Evolutionary conservation across 1,140 invertebrate species (phyloP), one percentile per base, ranked within the genome.

Genomic region (Eubasilissa regina): DNA sequence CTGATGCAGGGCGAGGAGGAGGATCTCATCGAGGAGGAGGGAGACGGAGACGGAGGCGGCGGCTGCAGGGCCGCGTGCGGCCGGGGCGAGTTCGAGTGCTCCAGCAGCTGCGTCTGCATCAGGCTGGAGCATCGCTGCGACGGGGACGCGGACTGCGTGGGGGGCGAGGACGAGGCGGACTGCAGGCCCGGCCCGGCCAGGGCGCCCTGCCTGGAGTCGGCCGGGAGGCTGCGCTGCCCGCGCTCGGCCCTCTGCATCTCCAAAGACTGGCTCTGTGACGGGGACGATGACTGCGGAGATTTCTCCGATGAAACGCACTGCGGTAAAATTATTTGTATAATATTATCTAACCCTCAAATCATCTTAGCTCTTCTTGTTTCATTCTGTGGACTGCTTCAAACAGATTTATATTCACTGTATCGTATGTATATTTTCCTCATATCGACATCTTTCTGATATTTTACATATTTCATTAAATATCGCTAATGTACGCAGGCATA

Each of bases 231-330:
- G 0, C 87, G 92, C 47, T 95, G 94, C 85, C 93, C 93, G 0
- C 88, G 87, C 62, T 93, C 94, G 10, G 91, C 90, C 72, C 91
- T 91, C 47, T 97, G 96, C 86, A 95, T 97, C 77, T 91, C 91
- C 13, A 90, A 92, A 75, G 90, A 93, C 3, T 95, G 94, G 93
- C 87, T 94, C 0, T 97, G 95, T 86, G 95, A 89, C 66, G 92
- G 92, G 0, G 91, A 93, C 79, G 93, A 95, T 78, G 94, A 97
- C 85, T 97, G 96, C 83, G 94, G 93, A 0, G 95, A 97, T 86
- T 94, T 92, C 84, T 94, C 94, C 3, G 95, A 97, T 85, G 96
- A 96, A 86, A 94, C 93, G 7, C 92, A 93, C 83, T 95, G 94
- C 84, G 93, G 94, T 91, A 87, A 88, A 86, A 44, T 64, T 21